Evolutionary conservation across 2,113 vertebrate genomes (phyloP), one percentile per base, ranked within the genome.

Genomic region (Climacteris rufus): DNA sequence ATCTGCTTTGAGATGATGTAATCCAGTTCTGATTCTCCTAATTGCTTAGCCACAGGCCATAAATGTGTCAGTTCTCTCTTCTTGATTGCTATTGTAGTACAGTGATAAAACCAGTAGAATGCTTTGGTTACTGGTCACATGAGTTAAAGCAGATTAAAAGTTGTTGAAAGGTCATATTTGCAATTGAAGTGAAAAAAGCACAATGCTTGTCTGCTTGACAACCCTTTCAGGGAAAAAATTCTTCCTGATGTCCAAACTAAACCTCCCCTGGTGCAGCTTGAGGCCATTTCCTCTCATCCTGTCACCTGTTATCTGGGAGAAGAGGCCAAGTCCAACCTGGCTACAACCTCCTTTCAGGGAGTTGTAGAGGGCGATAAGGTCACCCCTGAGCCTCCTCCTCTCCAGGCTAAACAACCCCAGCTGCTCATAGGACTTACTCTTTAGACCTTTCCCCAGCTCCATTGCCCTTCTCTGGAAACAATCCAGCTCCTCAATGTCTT

Each of bases 31-130:
- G 92, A 97, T 94, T 88, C 91, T 94, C 59, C 84, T 95, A 96
- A 96, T 94, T 95, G 83, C 74, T 94, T 93, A 72, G 78, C 96
- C 94, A 97, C 74, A 85, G 96, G 96, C 95, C 94, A 94, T 91
- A 87, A 88, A 96, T 33, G 59, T 83, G 87, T 93, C 90, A 47
- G 82, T 88, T 95, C 69, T 61, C 87, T 71, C 83, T 84, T 82
- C 66, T 59, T 93, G 60, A 84, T 72, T 90, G 85, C 74, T 89
- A 88, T 78, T 65, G 44, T 44, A 94, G 75, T 71, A 90, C 60
- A 61, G 83, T 60, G 82, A 83, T 93, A 92, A 81, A 96, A 81
- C 45, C 60, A 91, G 92, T 50, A 78, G 82, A 96, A 92, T 47
- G 8, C 52, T 60, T 83, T 60, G 75, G 92, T 77, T 84, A 84